Conservation (phyloP, 2,113 vertebrate species). For the Crotalus tigris region DNA sequence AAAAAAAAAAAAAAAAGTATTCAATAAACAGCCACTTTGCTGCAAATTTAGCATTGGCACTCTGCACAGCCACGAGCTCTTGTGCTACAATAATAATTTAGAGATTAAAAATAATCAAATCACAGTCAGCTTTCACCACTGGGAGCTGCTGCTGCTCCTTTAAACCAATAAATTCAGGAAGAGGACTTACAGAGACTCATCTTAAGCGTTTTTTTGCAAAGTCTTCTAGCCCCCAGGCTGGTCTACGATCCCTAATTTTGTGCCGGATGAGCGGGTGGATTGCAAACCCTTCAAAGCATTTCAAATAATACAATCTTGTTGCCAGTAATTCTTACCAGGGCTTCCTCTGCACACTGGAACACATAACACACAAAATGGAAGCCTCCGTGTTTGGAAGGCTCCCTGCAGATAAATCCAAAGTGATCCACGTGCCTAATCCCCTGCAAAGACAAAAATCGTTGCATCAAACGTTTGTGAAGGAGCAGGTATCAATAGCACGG, state of each 20-base stretch:
- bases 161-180: background rate
- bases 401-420: conserved; percentile 98
- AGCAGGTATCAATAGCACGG: background rate
- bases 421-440: conserved; percentile 96
- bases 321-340: conserved; percentile 80
- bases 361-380: conserved; percentile 95
- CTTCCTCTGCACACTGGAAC: conserved; percentile 93
- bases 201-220: background rate
- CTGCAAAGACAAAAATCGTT: conserved; percentile 64
- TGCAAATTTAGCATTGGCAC: background rate
- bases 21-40: background rate
- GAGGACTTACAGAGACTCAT: background rate
- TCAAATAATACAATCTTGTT: background rate
- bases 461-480: background rate
- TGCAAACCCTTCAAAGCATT: background rate
- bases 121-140: background rate
- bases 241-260: background rate
- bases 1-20: no score
- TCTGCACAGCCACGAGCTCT: background rate
- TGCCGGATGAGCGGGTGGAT: background rate
- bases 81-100: background rate
- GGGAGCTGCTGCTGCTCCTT: background rate
- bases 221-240: background rate
- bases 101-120: background rate
- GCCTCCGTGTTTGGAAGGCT: conserved; percentile 82